Conservation (phyloP, 2,888 invertebrate species). For the Priocnemis perturbator region DNA sequence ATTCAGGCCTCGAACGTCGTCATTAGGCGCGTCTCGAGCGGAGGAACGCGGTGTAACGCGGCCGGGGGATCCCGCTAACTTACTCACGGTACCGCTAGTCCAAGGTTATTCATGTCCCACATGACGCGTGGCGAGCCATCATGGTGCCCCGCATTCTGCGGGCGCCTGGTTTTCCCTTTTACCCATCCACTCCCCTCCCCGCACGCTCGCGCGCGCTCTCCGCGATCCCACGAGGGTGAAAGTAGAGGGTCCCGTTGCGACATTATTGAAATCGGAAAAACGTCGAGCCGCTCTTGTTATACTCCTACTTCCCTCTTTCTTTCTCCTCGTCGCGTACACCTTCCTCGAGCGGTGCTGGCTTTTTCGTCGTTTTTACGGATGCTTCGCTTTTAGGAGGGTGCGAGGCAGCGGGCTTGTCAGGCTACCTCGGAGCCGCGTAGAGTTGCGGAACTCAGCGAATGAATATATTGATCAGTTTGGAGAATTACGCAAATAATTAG, state of each 20-base stretch:
- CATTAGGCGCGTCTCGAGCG: too few species aligned
- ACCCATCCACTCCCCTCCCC: constrained; percentile 22
- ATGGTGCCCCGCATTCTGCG: constrained; percentile 43
- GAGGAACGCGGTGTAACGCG: constrained; percentile 41
- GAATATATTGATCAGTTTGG: too few species aligned
- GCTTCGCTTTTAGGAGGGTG: neutral
- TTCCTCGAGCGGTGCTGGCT: neutral
- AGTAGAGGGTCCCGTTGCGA: constrained; percentile 24
- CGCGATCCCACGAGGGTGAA: constrained; percentile 33
- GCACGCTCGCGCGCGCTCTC: constrained; percentile 11
- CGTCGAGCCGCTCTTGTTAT: constrained; percentile 11
- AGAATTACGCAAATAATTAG: too few species aligned
- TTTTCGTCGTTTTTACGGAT: neutral
- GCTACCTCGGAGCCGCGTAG: neutral
- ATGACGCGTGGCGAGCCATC: constrained; percentile 31
- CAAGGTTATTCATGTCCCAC: constrained; percentile 48
- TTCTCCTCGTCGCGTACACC: neutral
- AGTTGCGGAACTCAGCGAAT: too few species aligned
- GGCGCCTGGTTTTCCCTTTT: constrained; percentile 46
- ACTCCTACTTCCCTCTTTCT: neutral
- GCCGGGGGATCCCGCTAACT: constrained; percentile 60
- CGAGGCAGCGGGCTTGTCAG: too few species aligned
- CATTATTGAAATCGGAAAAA: constrained; percentile 40
- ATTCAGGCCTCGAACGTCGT: too few species aligned
- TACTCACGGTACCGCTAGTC: constrained; percentile 60